These are phyloP conservation scores for Crossaster papposus DNA, from an alignment of 53 echinoderm and acorn worm species.

Conservation along the genomic window DNA sequence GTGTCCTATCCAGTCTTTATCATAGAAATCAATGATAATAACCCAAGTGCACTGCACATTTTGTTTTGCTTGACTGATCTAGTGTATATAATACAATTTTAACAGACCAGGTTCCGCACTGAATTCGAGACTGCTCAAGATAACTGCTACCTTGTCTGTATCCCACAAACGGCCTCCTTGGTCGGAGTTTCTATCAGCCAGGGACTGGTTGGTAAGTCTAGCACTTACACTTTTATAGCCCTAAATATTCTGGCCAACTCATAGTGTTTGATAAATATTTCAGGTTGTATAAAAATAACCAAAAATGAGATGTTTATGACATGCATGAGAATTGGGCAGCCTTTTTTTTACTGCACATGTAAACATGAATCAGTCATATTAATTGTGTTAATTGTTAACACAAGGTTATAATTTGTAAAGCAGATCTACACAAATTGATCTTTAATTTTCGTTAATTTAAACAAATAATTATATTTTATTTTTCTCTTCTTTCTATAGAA, in stretches of 20 bases:
- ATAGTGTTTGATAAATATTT: background rate
- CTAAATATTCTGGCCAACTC: background rate
- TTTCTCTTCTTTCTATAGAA: conserved; percentile 65
- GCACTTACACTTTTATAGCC: background rate
- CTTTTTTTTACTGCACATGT: background rate
- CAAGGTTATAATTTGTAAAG: background rate
- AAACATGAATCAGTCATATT: too few relatives aligned
- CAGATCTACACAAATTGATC: background rate
- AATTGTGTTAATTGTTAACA: background rate
- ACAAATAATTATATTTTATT: background rate
- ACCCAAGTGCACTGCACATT: background rate
- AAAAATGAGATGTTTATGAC: background rate
- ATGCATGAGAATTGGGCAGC: background rate
- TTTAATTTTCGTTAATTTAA: background rate
- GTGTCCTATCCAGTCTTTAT: too few relatives aligned
- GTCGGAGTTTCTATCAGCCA: conserved; percentile 76
- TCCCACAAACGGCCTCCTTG: conserved; percentile 85
- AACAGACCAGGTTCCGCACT: conserved; percentile 70
- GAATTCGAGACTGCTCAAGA: conserved; percentile 87
- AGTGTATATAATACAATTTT: too few relatives aligned
- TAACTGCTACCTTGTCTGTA: conserved; percentile 86
- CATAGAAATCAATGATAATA: too few relatives aligned
- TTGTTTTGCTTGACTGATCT: too few relatives aligned
- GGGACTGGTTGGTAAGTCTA: conserved; percentile 81
- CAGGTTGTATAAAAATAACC: background rate